Evolutionary conservation across 1,140 invertebrate genomes (phyloP), one percentile per base, ranked within the genome.

Genomic region (Drosophila kanapiae): DNA sequence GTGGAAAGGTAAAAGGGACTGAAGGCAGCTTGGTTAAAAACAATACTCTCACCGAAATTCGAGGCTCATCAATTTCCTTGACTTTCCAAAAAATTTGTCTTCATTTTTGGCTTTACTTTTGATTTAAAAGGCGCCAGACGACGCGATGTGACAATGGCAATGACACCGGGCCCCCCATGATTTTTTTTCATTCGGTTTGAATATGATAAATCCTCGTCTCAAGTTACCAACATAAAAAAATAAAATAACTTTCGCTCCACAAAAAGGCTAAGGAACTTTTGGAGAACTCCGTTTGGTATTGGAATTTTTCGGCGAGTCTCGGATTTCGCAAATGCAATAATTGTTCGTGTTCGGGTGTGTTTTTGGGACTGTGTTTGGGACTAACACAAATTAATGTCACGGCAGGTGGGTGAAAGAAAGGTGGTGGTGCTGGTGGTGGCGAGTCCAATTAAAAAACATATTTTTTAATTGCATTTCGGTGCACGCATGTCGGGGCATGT

Each of bases 391-490:
- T 86, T 86, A 86, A 83, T 86, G 76, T 80, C 83, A 80, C 84
- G 84, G 60, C 84, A 88, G 83, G 80, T 77, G 80, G 76, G 70
- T 42, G 42, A 74, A 79, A 71, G 42, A 74, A 79, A 71, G 79
- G 65, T 57, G 61, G 3, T 23, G 23, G 23, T 3, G 23, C 1
- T 23, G 23, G 23, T 3, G 23, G 3, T 23, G 23, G 23, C 1
- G 70, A 33, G 63, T 53, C 75, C 83, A 86, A 86, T 88, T 88
- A 86, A 88, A 87, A 80, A 82, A 72, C 80, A 86, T 80, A 78
- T 78, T 83, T 86, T 86, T 86, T 88, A 86, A 86, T 86, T 86
- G 83, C 84, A 86, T 88, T 83, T 86, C 57, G 63, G 37, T 80
- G 75, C 75, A 87, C 81, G 83, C 84, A 67, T 80, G 56, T 56